Evolutionary conservation across 1,140 invertebrate genomes (phyloP), one percentile per base, ranked within the genome.

Genomic region (Pseudomyrmex cubaensis): DNA sequence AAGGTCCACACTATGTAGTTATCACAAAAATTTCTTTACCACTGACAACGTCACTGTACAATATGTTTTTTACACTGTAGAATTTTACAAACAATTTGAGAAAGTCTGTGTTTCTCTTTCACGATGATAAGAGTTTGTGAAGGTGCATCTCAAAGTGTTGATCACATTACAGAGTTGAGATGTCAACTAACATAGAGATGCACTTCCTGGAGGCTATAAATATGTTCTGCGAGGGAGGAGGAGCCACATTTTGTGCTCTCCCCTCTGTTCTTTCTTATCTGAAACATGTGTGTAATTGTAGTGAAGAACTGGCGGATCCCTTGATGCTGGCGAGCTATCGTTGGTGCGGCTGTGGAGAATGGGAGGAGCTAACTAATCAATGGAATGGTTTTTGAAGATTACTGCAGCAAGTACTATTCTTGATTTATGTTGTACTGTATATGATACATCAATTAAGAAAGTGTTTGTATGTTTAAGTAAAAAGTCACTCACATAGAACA

Each of bases 261-360:
- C 85, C 73, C 59, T 82, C 69, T 25, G 52, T 0, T 0, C 20
- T 70, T 64, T 72, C 80, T 46, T 20, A 48, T 10, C 56, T 48
- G 54, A 9, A 63, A 72, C 77, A 59, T 44, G 4, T 85, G 88
- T 48, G 72, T 90, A 92, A 92, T 92, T 91, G 90, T 90, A 89
- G 91, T 91, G 90, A 91, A 90, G 88, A 89, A 84, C 54, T 59
- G 67, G 82, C 61, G 15, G 70, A 17, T 52, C 69, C 82, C 82
- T 85, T 61, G 25, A 12, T 5, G 9, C 25, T 74, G 62, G 15
- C 63, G 56, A 66, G 70, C 35, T 63, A 44, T 73, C 73, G 46
- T 77, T 77, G 74, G 74, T 46, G 66, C 66, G 61, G 50, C 3
- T 46, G 13, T 64, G 12, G 46, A 17, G 44, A 17, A 25, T 70